These are phyloP conservation scores for Leptopilina boulardi DNA, from an alignment of 1,140 invertebrate species.

Conservation along the genomic window DNA sequence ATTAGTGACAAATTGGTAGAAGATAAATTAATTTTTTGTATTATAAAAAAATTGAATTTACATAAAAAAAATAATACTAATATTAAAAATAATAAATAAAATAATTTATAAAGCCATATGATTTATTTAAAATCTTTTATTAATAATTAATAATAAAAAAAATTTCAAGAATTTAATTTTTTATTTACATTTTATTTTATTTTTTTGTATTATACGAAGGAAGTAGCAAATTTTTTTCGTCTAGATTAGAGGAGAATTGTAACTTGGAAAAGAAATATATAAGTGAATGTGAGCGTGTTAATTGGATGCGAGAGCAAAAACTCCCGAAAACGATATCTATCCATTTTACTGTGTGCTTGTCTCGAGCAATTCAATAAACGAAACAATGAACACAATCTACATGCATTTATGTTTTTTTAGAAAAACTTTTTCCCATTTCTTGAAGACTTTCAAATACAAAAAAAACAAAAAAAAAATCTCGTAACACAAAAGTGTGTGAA, in stretches of 20 bases:
- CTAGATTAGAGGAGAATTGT: neutral
- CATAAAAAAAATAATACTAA: too few species aligned
- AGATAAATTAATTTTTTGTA: too few species aligned
- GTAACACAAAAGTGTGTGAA: neutral
- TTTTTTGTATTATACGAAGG: neutral
- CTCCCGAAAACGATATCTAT: conserved; percentile 3
- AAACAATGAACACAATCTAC: conserved; percentile 17
- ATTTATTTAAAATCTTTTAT: too few species aligned
- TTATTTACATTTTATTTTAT: too few species aligned
- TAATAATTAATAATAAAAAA: too few species aligned
- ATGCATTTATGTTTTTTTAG: neutral
- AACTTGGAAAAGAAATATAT: neutral
- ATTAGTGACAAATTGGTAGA: neutral
- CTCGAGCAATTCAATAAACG: conserved; percentile 21
- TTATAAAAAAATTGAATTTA: too few species aligned
- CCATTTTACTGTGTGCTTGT: neutral
- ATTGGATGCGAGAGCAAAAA: neutral
- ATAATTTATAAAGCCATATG: too few species aligned
- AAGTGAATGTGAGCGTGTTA: neutral
- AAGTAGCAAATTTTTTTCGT: neutral
- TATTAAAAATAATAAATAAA: too few species aligned
- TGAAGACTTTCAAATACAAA: neutral
- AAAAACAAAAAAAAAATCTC: too few species aligned
- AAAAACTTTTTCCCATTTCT: neutral
- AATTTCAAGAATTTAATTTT: too few species aligned